A percentile compares a stretch with the other conserved stretches of the same genome.
Conservation (phyloP, 2,888 invertebrate species). For the Drosophila anomelani region DNA sequence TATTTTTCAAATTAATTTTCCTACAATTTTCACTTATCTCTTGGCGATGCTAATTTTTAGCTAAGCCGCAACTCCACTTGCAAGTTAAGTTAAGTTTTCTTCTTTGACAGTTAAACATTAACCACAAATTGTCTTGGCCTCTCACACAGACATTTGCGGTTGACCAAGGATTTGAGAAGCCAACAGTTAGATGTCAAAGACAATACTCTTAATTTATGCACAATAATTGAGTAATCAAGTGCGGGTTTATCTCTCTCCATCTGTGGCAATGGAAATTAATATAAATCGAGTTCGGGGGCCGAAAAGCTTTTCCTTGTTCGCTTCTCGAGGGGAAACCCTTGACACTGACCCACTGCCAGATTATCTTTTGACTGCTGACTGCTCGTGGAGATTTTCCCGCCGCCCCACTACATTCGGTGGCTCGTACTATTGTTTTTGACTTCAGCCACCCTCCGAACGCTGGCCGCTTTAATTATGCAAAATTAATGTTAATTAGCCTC, state of each 20-base stretch:
- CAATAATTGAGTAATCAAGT: conserved; percentile 45
- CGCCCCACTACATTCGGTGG: conserved; percentile 29
- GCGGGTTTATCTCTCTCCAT: conserved; percentile 11
- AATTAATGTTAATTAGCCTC: conserved; percentile 81
- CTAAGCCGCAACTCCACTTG: background rate
- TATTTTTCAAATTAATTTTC: background rate
- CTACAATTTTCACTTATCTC: background rate
- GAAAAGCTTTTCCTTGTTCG: conserved; percentile 33
- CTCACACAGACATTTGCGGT: conserved; percentile 13
- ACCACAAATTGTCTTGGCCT: conserved; percentile 32
- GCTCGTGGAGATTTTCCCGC: conserved; percentile 5
- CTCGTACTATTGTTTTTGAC: conserved; percentile 34
- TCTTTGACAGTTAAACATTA: conserved; percentile 1
- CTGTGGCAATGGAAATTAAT: conserved; percentile 33
- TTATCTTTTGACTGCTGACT: conserved; percentile 9
- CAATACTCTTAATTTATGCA: conserved; percentile 36
- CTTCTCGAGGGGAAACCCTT: conserved; percentile 49
- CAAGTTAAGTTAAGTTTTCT: conserved; percentile 1
- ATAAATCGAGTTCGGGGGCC: conserved; percentile 30
- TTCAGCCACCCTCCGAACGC: conserved; percentile 3
- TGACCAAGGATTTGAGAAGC: conserved; percentile 15
- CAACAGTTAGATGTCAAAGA: conserved; percentile 6
- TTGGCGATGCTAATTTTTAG: background rate
- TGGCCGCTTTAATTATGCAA: conserved; percentile 75
- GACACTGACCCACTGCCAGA: conserved; percentile 64